A percentile compares a stretch with the other conserved stretches of the same genome.
Evolutionary conservation across 2,888 invertebrate species (phyloP).

Genomic region (Metacarcinus magister): DNA sequence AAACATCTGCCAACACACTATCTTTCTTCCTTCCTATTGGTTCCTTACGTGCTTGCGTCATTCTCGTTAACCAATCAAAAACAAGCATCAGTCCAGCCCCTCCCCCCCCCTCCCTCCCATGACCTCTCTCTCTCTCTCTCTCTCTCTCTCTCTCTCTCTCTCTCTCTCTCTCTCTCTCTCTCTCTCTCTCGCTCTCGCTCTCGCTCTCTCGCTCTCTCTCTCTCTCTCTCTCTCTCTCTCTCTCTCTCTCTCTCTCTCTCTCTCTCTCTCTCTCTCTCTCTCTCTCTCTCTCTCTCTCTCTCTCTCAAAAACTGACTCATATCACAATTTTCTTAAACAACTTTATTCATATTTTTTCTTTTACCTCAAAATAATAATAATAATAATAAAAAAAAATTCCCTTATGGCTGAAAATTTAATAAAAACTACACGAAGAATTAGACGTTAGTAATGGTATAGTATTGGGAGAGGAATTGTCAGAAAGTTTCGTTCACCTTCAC

Average conservation of each 20-base stretch:
- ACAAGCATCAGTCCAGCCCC: neutral
- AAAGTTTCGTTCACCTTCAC: no score
- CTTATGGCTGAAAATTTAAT: no score
- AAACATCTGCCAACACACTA: neutral
- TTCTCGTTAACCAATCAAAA: neutral
- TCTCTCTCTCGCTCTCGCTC: constrained; percentile 40
- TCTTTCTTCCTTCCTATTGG: neutral
- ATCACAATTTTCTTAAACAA: no score
- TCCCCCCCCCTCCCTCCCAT: neutral
- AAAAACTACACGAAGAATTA: no score
- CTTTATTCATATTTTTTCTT: neutral
- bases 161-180: constrained; percentile 48
- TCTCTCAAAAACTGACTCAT: no score
- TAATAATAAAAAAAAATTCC: no score
- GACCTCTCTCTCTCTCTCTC: neutral
- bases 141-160: constrained; percentile 21
- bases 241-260: neutral
- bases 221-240: neutral
- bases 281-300: no score
- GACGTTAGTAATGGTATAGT: no score
- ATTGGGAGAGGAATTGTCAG: no score
- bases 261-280: no score
- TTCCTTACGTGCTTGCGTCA: neutral
- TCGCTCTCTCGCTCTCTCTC: constrained; percentile 8
- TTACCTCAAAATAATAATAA: neutral